Conservation (phyloP, 2,797 vertebrate genomes). For the Cossypha dichroa region DNA sequence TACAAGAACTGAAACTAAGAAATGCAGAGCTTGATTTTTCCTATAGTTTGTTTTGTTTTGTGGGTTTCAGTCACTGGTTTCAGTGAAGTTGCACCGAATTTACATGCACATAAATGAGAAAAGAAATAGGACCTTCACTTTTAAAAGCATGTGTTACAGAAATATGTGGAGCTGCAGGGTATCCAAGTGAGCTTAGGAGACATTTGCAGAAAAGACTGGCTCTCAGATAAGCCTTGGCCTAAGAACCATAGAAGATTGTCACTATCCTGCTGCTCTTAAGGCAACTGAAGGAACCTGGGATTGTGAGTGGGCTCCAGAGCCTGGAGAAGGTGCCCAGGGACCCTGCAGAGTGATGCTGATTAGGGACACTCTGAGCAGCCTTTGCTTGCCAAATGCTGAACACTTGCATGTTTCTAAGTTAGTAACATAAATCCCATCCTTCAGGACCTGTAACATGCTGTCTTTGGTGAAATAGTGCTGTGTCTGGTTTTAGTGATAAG, state of each 20-base stretch:
- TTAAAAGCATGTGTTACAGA: background rate
- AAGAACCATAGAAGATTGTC: background rate
- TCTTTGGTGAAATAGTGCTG: background rate
- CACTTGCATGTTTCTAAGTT: background rate
- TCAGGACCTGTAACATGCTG: background rate
- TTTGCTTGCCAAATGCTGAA: background rate
- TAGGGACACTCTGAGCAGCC: background rate
- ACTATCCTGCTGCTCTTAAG: background rate
- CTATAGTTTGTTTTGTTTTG: background rate
- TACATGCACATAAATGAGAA: background rate
- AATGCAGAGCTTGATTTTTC: background rate
- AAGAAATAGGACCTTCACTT: background rate
- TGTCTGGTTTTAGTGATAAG: background rate
- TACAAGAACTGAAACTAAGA: background rate
- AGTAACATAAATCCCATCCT: background rate
- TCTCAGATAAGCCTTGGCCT: background rate
- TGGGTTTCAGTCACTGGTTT: background rate
- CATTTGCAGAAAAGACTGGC: background rate
- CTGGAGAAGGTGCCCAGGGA: background rate
- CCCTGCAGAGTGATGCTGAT: background rate
- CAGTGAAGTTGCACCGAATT: background rate
- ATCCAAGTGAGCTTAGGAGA: background rate
- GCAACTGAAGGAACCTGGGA: background rate
- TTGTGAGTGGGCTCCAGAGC: background rate
- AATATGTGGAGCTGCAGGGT: background rate